Percentiles rank a stretch among this genome's conserved stretches.
Conservation (phyloP, 2,113 vertebrate species). For the Phasianus colchicus region DNA sequence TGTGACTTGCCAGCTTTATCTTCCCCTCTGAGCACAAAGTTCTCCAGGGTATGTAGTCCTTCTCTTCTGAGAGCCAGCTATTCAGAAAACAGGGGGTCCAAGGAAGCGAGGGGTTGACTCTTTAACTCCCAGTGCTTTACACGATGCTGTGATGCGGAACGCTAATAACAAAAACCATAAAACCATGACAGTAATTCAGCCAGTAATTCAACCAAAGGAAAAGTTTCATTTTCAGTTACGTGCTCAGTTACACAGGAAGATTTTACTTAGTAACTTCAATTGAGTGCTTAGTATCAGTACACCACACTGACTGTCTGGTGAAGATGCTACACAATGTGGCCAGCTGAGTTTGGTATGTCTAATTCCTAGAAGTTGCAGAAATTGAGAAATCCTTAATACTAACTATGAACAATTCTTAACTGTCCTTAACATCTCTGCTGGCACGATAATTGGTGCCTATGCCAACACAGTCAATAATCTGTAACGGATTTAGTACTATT, state of each 20-base stretch:
- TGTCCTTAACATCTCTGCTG: neutral
- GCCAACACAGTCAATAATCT: neutral
- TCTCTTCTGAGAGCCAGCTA: too few relatives aligned
- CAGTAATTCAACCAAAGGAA: neutral
- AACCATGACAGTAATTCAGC: neutral
- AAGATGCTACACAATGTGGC: neutral
- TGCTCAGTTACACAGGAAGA: neutral
- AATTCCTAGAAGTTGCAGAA: neutral
- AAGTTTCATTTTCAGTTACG: neutral
- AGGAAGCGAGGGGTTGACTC: too few relatives aligned
- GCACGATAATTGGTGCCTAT: neutral
- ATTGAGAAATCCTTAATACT: neutral
- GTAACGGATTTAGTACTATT: neutral
- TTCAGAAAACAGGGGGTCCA: too few relatives aligned
- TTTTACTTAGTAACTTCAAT: neutral
- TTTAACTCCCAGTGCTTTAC: too few relatives aligned
- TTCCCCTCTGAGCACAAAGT: too few relatives aligned
- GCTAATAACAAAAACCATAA: too few relatives aligned
- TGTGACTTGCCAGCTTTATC: too few relatives aligned
- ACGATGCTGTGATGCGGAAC: too few relatives aligned
- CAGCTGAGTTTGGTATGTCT: neutral
- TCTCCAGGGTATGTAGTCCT: too few relatives aligned
- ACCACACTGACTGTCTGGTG: fast-evolving
- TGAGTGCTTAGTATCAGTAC: neutral
- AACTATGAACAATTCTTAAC: neutral